Evolutionary conservation across 2,113 vertebrate genomes (phyloP).

Genomic region (Caracal caracal): DNA sequence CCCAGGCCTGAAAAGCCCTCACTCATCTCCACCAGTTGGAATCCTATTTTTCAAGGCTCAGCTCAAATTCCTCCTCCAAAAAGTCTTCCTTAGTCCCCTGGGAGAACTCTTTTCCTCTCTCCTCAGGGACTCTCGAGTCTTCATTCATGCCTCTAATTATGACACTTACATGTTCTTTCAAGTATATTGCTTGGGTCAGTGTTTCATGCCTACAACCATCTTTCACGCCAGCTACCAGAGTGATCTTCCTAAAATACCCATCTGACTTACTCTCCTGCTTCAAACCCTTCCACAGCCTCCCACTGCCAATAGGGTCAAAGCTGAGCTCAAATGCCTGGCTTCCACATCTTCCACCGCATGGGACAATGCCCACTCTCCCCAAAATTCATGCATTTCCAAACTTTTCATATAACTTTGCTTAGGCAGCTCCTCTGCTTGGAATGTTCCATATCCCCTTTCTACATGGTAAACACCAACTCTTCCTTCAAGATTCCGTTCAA

Average conservation of each 20-base stretch:
- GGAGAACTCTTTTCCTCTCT: background rate
- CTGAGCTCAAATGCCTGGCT: background rate
- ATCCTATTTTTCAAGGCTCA: constrained; percentile 42
- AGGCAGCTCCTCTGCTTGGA: background rate
- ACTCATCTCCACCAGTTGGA: background rate
- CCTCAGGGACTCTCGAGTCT: background rate
- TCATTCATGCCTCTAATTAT: background rate
- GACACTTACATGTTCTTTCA: background rate
- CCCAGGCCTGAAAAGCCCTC: constrained; percentile 33
- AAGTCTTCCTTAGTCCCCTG: background rate
- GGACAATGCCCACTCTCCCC: background rate
- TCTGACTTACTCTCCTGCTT: background rate
- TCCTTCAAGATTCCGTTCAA: constrained; percentile 37
- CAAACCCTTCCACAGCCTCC: background rate
- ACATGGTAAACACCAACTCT: background rate
- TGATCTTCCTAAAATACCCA: constrained; percentile 41
- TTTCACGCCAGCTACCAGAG: background rate
- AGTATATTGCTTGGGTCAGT: background rate
- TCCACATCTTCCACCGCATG: background rate
- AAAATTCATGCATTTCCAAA: background rate
- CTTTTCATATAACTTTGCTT: background rate
- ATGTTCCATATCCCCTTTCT: constrained; percentile 9
- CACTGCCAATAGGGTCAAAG: background rate
- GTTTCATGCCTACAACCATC: constrained; percentile 28
- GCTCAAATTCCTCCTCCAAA: constrained; percentile 31